A percentile compares a stretch with the other conserved stretches of the same genome.
Conservation (phyloP, 2,797 vertebrate species). For the Gymnoscopelus microlampas region DNA sequence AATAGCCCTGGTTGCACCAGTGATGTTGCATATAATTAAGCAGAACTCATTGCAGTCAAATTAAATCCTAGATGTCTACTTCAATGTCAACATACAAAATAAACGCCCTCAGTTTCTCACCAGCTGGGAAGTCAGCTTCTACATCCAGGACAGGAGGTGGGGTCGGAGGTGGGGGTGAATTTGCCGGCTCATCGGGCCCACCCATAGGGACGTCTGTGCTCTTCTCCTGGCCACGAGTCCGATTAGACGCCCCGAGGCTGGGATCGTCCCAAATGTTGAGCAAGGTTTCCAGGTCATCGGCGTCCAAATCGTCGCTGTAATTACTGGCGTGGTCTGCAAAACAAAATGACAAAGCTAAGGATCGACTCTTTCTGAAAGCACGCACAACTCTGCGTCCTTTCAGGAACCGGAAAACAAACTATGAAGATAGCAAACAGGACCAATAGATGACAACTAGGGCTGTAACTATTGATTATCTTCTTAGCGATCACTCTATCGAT, state of each 20-base stretch:
- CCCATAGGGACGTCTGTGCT: conserved; percentile 31
- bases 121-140: conserved; percentile 91
- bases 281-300: conserved; percentile 89
- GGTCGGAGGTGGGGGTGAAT: conserved; percentile 51
- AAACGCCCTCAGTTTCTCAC: conserved; percentile 70
- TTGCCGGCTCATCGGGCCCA: conserved; percentile 46
- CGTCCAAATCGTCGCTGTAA: conserved; percentile 91
- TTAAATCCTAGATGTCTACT: no score
- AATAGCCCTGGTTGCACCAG: no score
- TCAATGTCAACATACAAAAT: not conserved
- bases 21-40: no score
- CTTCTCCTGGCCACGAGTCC: conserved; percentile 28
- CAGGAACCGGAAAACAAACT: no score
- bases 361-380: no score
- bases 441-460: not conserved
- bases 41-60: not conserved
- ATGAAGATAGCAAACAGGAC: no score
- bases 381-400: no score
- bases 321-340: conserved; percentile 87
- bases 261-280: conserved; percentile 92
- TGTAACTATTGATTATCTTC: not conserved
- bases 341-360: not conserved
- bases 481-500: not conserved
- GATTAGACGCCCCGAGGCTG: conserved; percentile 73
- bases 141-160: conserved; percentile 84